Percentiles rank a stretch among this genome's conserved stretches.
phyloP scores from a whole-genome alignment of 2,797 vertebrate species.

The Acanthornis magna region DNA sequence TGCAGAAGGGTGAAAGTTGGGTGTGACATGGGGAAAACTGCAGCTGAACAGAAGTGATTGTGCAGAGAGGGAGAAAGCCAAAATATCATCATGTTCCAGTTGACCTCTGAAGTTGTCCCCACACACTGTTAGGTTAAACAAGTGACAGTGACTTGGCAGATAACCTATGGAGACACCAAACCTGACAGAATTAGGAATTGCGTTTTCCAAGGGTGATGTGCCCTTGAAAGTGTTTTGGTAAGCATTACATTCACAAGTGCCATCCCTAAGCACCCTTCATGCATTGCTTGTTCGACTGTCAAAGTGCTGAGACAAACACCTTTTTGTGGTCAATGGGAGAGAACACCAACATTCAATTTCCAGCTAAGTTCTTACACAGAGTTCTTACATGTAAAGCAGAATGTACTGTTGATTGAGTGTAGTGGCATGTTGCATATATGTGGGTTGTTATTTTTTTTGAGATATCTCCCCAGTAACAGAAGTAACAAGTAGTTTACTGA shows the following conservation, averaged over 20 bases:
- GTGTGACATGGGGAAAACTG: not conserved
- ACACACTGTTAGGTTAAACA: constrained; percentile 13
- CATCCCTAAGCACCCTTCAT: not conserved
- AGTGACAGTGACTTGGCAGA: constrained; percentile 55
- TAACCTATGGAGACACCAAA: constrained; percentile 29
- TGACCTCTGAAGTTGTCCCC: constrained; percentile 31
- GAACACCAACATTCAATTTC: not conserved
- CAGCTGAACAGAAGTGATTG: not conserved
- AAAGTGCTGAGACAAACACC: not conserved
- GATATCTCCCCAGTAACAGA: not conserved
- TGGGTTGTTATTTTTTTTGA: not conserved
- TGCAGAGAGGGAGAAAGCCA: not conserved
- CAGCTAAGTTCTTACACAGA: not conserved
- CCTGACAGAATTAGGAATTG: constrained; percentile 46
- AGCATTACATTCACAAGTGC: not conserved
- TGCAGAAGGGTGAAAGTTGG: not conserved
- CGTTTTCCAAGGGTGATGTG: constrained; percentile 16
- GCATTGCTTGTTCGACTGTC: not conserved
- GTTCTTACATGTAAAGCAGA: not conserved
- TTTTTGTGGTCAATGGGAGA: not conserved
- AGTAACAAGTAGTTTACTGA: not conserved
- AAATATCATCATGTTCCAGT: constrained; percentile 34
- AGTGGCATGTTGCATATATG: not conserved
- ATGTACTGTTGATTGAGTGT: not conserved
- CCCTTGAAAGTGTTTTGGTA: constrained; percentile 38